These are phyloP conservation scores for Melanostigma gelatinosum DNA, from an alignment of 2,113 vertebrate species.

Conservation along the genomic window DNA sequence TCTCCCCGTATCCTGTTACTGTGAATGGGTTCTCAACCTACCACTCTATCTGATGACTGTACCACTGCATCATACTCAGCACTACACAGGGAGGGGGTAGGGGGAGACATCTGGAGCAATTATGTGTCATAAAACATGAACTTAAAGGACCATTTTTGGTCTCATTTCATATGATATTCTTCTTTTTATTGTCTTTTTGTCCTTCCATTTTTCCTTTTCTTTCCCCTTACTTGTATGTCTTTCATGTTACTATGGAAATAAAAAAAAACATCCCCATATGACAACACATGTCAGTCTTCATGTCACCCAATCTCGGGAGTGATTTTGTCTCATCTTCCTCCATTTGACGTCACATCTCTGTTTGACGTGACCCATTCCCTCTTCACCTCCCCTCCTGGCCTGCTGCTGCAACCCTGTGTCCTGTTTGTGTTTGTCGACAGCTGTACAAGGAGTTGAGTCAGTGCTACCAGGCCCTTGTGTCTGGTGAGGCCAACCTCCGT, in stretches of 20 bases:
- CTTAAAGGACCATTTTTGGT: slow-evolving; percentile 2
- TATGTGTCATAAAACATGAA: slow-evolving; percentile 7
- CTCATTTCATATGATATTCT: neutral
- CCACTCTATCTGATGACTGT: slow-evolving; percentile 8
- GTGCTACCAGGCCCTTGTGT: slow-evolving; percentile 88
- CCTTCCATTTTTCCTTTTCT: neutral
- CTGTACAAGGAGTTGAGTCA: slow-evolving; percentile 89
- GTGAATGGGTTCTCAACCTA: slow-evolving; percentile 21
- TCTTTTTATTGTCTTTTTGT: neutral
- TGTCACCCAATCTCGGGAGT: slow-evolving; percentile 8
- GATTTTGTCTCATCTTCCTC: slow-evolving; percentile 23
- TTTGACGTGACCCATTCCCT: neutral
- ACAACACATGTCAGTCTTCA: slow-evolving; percentile 3
- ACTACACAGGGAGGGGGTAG: neutral
- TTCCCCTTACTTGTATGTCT: slow-evolving; percentile 21
- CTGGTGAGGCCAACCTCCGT: slow-evolving; percentile 86
- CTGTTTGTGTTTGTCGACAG: slow-evolving; percentile 77
- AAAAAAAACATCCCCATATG: slow-evolving; percentile 7
- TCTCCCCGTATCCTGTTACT: slow-evolving; percentile 47
- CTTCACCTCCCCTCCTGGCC: neutral
- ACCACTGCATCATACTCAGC: slow-evolving; percentile 9
- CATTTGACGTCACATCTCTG: slow-evolving; percentile 6
- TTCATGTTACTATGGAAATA: slow-evolving; percentile 21
- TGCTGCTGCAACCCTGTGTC: neutral
- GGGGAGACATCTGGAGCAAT: neutral